A percentile compares a stretch with the other conserved stretches of the same genome.
Evolutionary conservation across 2,797 vertebrate genomes (phyloP).

Genomic region (Tinamus major): DNA sequence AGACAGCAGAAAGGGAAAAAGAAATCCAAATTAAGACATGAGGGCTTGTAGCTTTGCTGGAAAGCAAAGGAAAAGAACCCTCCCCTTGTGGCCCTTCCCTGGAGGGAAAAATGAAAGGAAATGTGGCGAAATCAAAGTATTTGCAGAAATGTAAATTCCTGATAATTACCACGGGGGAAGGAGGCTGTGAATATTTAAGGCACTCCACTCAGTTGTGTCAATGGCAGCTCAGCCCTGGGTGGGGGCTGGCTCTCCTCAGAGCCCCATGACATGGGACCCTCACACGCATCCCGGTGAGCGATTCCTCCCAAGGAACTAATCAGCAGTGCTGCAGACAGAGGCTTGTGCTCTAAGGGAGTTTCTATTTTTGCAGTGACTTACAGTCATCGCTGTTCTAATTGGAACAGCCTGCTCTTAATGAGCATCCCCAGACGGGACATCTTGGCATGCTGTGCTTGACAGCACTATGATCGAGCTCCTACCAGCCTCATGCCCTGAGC

Average conservation of each 20-base stretch:
- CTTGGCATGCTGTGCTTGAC: not conserved
- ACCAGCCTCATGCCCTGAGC: not conserved
- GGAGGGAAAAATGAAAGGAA: constrained; percentile 55
- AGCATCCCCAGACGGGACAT: not conserved
- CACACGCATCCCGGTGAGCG: not conserved
- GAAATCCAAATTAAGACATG: constrained; percentile 6
- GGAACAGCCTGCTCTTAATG: constrained; percentile 37
- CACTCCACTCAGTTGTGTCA: constrained; percentile 17
- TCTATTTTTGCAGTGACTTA: not conserved
- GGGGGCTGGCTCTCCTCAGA: not conserved
- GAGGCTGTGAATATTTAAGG: constrained; percentile 55
- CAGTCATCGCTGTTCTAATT: not conserved
- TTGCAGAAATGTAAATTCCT: constrained; percentile 62
- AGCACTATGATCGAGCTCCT: not conserved
- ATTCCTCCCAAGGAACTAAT: constrained; percentile 29
- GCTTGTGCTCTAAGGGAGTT: not conserved
- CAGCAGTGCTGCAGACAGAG: not conserved
- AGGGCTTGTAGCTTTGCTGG: constrained; percentile 43
- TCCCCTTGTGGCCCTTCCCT: constrained; percentile 35
- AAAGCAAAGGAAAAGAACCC: constrained; percentile 55
- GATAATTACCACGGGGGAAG: constrained; percentile 24
- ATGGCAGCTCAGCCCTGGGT: not conserved
- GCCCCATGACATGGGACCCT: not conserved
- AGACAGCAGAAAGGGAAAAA: constrained; percentile 4
- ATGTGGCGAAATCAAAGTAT: constrained; percentile 65